Evolutionary conservation across 2,113 vertebrate species (phyloP), one percentile per base, ranked within the genome.

Genomic region (Lagenorhynchus albirostris): DNA sequence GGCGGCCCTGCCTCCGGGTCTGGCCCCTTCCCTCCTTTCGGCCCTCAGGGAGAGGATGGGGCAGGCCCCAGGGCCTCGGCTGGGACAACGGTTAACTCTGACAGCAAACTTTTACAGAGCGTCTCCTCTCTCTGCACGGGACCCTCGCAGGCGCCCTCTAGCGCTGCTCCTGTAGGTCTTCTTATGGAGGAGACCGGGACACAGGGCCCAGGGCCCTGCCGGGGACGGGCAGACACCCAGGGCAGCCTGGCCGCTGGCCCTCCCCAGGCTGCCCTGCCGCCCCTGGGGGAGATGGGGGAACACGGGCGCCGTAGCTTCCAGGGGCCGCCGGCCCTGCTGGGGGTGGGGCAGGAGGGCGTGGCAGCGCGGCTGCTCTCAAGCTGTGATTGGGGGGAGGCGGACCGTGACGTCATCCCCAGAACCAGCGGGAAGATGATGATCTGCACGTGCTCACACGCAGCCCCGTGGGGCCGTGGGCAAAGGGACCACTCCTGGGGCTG

Each of bases 91-190:
- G 12, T 12, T 8, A 8, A 5, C 47, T 11, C 4, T 3, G 25
- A 82, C 33, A 6, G 25, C 1, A 12, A 41, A 50, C 8, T 26
- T 67, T 17, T 25, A 26, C 33, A 4, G 5, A 55, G 8, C 5
- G 1, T 17, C 12, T 11, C 5, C 41, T 53, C 5, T 17, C 26
- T 20, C 33, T 4, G 12, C 47, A 3, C 2, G 3, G 5, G 41
- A 0, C 60, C 79, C 23, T 10, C 1, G 0, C 0, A 17, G 41
- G 33, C 1, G 0, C 80, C 20, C 10, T 47, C 8, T 14, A 29
- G 17, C 0, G 2, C 58, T 3, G 2, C 2, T 5, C 2, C 47
- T 1, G 6, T 1, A 12, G 47, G 15, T 6, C 31, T 25, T 1
- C 11, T 31, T 10, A n/a, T 0, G 1, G 17, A 29, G 38, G 33